These are phyloP conservation scores for Neolamprologus sp. DNA, from an alignment of 2,113 vertebrate genomes.

Conservation along the genomic window DNA sequence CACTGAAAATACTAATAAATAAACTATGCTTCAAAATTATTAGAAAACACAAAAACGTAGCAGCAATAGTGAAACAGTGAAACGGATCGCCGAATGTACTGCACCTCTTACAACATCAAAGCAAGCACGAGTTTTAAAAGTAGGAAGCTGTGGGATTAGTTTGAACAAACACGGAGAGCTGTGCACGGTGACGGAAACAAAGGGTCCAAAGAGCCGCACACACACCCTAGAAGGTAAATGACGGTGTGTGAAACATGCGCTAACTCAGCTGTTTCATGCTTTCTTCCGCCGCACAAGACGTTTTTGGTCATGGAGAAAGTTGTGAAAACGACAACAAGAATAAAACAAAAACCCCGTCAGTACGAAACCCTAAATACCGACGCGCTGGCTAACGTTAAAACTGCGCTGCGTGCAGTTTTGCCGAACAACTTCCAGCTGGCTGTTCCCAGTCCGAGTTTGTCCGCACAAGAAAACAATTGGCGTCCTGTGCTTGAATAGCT, in stretches of 20 bases:
- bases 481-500: constrained; percentile 27
- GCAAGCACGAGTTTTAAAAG: neutral
- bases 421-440: constrained; percentile 15
- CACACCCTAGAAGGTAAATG: neutral
- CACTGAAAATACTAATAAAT: neutral
- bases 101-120: neutral
- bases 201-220: neutral
- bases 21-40: neutral
- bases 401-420: neutral
- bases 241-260: neutral
- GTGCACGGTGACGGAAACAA: neutral
- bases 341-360: neutral
- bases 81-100: neutral
- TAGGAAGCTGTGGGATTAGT: neutral
- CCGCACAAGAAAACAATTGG: constrained; percentile 47
- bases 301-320: constrained; percentile 25
- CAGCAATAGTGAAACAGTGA: neutral
- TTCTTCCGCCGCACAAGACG: constrained; percentile 5
- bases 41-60: neutral
- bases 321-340: neutral
- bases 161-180: neutral
- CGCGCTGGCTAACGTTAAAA: neutral
- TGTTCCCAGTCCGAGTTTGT: constrained; percentile 22
- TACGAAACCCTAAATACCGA: neutral
- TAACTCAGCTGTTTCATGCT: neutral